These are phyloP conservation scores for Muricea muricata DNA, from an alignment of 92 coral and sea anemone genomes.

Conservation along the genomic window DNA sequence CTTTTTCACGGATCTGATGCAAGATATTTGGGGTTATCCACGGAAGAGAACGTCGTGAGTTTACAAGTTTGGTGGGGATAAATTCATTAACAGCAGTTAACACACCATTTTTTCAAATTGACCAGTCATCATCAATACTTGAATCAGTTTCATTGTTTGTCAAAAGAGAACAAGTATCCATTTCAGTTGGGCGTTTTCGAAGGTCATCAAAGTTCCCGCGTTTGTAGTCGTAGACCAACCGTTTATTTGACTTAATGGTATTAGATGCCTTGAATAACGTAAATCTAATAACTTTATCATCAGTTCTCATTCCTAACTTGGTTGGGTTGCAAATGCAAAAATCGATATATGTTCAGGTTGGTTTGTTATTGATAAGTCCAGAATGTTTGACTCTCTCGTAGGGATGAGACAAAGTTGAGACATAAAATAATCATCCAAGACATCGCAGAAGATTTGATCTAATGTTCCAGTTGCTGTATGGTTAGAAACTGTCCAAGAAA, in stretches of 20 bases:
- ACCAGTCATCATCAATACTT: not conserved
- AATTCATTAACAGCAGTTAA: not conserved
- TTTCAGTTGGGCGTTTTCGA: not conserved
- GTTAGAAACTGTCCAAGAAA: conserved; percentile 40
- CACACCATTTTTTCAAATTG: not conserved
- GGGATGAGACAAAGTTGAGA: conserved; percentile 51
- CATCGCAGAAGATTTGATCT: conserved; percentile 56
- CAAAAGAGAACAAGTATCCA: not conserved
- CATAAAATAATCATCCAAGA: conserved; percentile 47
- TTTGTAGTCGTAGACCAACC: not conserved
- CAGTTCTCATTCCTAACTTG: conserved; percentile 18
- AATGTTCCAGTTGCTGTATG: conserved; percentile 50
- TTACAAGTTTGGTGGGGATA: not conserved
- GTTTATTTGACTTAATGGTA: not conserved
- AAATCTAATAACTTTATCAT: conserved; percentile 46
- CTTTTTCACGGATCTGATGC: too few relatives aligned
- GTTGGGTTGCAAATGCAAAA: conserved; percentile 41
- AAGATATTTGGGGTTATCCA: not conserved
- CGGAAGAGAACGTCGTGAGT: not conserved
- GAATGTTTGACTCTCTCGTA: conserved; percentile 61
- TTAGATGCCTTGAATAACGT: not conserved
- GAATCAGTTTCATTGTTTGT: too few relatives aligned
- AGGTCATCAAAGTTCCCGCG: not conserved
- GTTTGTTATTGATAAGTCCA: conserved; percentile 52
- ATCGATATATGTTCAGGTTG: conserved; percentile 40